Evolutionary conservation across 2,113 vertebrate genomes (phyloP).

Genomic region (Erythrocebus patas): DNA sequence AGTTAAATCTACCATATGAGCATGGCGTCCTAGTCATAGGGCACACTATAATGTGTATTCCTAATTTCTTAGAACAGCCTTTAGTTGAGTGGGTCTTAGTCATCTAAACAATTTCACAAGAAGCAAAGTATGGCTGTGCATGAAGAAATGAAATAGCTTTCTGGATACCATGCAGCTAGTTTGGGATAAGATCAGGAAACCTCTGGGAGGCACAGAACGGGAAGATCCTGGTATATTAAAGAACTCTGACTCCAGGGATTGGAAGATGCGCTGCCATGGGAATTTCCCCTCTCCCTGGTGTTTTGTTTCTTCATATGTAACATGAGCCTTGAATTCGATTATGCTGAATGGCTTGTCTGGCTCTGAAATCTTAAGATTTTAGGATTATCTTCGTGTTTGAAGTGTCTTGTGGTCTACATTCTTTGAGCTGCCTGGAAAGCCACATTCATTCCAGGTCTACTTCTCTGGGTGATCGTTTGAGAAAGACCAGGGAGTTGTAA

Average conservation of each 20-base stretch:
- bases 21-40: neutral
- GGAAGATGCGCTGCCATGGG: neutral
- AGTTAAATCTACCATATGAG: neutral
- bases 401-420: neutral
- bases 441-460: neutral
- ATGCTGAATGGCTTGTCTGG: neutral
- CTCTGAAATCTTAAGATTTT: neutral
- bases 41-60: neutral
- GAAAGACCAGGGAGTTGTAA: neutral
- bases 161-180: neutral
- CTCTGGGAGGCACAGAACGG: neutral
- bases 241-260: neutral
- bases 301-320: neutral
- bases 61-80: neutral
- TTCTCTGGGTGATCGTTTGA: neutral
- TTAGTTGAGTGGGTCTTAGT: neutral
- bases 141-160: conserved; percentile 25
- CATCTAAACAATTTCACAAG: neutral
- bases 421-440: neutral
- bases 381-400: neutral
- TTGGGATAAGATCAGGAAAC: neutral
- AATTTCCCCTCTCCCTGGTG: neutral
- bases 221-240: neutral
- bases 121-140: neutral
- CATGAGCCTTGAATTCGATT: neutral